Base-by-base conservation (phyloP, 2,888 invertebrate genomes). In the Deilephila elpenor region DNA sequence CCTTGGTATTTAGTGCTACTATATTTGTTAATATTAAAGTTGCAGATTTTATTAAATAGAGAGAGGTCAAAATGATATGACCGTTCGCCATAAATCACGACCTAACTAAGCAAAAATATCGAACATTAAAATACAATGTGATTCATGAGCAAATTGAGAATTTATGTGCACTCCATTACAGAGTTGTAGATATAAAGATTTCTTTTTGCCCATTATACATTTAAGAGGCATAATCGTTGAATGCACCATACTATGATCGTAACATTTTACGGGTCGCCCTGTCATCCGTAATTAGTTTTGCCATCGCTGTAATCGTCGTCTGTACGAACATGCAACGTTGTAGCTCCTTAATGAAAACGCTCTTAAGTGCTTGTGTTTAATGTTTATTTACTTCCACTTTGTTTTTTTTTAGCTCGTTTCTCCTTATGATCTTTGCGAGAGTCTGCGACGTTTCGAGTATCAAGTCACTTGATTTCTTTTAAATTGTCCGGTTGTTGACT, bases 251-350 rank as follows among this genome's bases (percentile, higher is more conserved):
- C 77, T 77, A 77, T 79, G 78, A 78, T 80, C 82, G 76, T 77
- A 79, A 79, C 81, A 80, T 81, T 82, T 84, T 84, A 84, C 84
- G 83, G 82, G 80, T 83, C 81, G 82, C 84, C 81, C 83, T 88
- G 91, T 90, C 89, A 88, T 82, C 88, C 86, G 85, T 91, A 91
- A 93, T 93, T 93, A 92, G 92, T 90, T 91, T 91, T 91, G 90
- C 89, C 86, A 87, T 67, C 67, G 67, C 83, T 90, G 91, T 89
- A 92, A 93, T 90, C 88, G 90, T 83, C 84, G 87, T 87, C 86
- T 85, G 86, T 88, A 89, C 86, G 86, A 91, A 89, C 91, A 92
- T 93, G 91, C 92, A 93, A 92, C 91, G 89, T 91, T 91, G 89
- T 90, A 86, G 84, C 86, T 85, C 85, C 87, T 87, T 92, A 93